phyloP scores from a whole-genome alignment of 2,797 vertebrate genomes.

The Chrosomus eos region DNA sequence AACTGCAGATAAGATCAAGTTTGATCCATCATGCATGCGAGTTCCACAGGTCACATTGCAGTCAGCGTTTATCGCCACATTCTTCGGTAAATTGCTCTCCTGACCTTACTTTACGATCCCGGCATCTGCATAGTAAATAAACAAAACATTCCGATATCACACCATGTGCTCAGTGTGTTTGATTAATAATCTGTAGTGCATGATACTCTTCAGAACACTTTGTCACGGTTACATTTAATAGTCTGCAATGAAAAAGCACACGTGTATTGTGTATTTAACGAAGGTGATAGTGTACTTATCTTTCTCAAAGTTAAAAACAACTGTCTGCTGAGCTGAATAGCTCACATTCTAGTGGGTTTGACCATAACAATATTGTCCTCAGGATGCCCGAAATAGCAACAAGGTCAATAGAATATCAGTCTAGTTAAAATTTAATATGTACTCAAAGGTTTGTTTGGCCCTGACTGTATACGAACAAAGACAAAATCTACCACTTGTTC shows the following conservation, averaged over 20 bases:
- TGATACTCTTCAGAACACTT: neutral
- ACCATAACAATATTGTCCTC: neutral
- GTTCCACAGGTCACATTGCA: neutral
- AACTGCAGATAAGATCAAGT: slow-evolving; percentile 8
- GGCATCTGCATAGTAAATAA: slow-evolving; percentile 4
- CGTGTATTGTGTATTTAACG: neutral
- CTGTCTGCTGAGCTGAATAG: neutral
- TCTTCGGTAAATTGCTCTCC: neutral
- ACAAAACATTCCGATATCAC: neutral
- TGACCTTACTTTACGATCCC: neutral
- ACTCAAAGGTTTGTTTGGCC: neutral
- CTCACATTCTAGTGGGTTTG: neutral
- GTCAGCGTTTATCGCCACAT: neutral
- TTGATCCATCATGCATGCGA: neutral
- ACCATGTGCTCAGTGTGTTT: neutral
- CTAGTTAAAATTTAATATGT: slow-evolving; percentile 8
- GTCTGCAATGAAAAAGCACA: neutral
- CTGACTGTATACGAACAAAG: slow-evolving; percentile 4
- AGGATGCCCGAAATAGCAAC: neutral
- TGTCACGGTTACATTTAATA: neutral
- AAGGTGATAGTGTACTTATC: neutral
- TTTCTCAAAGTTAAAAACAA: neutral
- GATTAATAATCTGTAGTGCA: neutral
- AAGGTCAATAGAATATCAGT: neutral
- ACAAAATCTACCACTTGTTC: neutral